These are phyloP conservation scores for Eristalis tenax DNA, from an alignment of 2,888 invertebrate genomes.

Conservation along the genomic window DNA sequence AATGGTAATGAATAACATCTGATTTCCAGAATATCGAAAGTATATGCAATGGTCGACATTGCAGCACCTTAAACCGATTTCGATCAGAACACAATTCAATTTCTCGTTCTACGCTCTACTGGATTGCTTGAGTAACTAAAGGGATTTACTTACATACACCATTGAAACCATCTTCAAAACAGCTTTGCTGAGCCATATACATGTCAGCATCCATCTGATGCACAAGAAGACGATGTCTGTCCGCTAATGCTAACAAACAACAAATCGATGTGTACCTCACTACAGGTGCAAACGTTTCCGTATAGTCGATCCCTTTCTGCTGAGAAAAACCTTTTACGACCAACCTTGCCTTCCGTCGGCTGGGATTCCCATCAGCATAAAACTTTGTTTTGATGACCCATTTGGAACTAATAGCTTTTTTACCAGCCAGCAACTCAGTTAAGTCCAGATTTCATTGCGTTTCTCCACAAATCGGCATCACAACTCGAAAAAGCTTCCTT, in stretches of 20 bases:
- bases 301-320: conserved; percentile 67
- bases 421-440: background rate
- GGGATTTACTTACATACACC: conserved; percentile 61
- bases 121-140: conserved; percentile 71
- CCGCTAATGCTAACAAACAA: conserved; percentile 46
- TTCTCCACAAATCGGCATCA: conserved; percentile 40
- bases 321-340: conserved; percentile 45
- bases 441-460: conserved; percentile 46
- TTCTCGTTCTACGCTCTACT: conserved; percentile 63
- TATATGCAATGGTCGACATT: conserved; percentile 51
- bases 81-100: conserved; percentile 42
- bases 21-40: conserved; percentile 3
- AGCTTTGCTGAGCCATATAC: conserved; percentile 62
- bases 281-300: conserved; percentile 71
- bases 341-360: conserved; percentile 5
- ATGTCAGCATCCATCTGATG: conserved; percentile 63
- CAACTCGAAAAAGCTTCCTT: conserved; percentile 27
- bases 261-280: conserved; percentile 68
- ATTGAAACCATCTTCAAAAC: conserved; percentile 46
- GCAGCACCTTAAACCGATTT: conserved; percentile 41
- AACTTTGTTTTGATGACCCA: conserved; percentile 47
- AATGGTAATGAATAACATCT: conserved; percentile 39
- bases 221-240: conserved; percentile 47
- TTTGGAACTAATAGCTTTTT: conserved; percentile 43
- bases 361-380: conserved; percentile 19